Conservation (phyloP, 2,113 vertebrate genomes). For the Opisthocomus hoazin region DNA sequence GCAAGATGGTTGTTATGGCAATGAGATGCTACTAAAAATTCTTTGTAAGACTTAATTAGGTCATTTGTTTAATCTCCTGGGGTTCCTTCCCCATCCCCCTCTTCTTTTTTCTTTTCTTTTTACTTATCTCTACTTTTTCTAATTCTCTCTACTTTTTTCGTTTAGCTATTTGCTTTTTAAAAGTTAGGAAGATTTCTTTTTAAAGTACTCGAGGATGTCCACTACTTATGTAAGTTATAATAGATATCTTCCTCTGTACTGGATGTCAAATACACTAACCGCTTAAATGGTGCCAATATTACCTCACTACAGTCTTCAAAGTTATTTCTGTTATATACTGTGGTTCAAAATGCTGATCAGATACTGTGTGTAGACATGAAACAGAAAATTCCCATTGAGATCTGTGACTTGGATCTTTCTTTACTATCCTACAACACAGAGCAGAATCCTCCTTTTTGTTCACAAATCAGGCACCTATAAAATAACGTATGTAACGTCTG, state of each 20-base stretch:
- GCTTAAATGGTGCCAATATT: background rate
- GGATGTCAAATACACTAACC: background rate
- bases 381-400: background rate
- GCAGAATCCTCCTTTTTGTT: slow-evolving; percentile 1
- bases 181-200: background rate
- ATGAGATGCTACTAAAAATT: slow-evolving; percentile 20
- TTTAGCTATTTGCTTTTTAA: background rate
- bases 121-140: background rate
- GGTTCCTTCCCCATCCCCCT: background rate
- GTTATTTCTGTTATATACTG: background rate
- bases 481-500: slow-evolving; percentile 35
- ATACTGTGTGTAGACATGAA: background rate
- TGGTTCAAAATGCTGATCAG: background rate
- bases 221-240: background rate
- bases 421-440: background rate
- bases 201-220: background rate
- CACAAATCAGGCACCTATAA: slow-evolving; percentile 12
- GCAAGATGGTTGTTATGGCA: slow-evolving; percentile 33
- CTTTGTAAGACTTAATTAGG: slow-evolving; percentile 1
- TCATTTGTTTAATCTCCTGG: background rate
- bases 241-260: background rate
- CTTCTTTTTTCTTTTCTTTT: background rate
- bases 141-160: background rate
- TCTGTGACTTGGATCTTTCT: background rate
- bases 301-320: background rate